Conservation (phyloP, 2,888 invertebrate genomes). For the Periphyllus acericola region DNA sequence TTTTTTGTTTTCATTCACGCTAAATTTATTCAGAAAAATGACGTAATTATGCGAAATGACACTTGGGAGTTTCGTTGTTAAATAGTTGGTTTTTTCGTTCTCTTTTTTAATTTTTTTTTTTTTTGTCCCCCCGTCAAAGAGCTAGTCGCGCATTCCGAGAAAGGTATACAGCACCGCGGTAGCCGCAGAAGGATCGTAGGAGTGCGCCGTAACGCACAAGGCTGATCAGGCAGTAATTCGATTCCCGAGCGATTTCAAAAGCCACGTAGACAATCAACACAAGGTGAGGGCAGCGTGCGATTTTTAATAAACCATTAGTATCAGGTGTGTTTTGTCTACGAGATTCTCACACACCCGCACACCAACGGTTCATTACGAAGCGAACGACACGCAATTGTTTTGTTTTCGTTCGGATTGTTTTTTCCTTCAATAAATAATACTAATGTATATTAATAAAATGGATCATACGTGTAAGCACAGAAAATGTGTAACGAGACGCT, state of each 20-base stretch:
- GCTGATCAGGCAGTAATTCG: constrained; percentile 60
- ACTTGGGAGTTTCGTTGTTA: constrained; percentile 52
- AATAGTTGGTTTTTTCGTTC: constrained; percentile 14
- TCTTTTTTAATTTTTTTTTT: constrained; percentile 4
- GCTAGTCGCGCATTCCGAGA: constrained; percentile 54
- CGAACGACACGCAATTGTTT: background rate
- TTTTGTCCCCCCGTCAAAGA: constrained; percentile 3
- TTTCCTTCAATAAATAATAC: background rate
- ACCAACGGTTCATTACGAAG: background rate
- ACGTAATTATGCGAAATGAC: constrained; percentile 49
- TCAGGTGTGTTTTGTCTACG: constrained; percentile 61
- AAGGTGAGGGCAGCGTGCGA: constrained; percentile 36
- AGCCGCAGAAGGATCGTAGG: constrained; percentile 50
- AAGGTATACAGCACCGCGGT: constrained; percentile 28
- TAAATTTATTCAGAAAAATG: constrained; percentile 57
- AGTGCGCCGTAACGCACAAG: constrained; percentile 13
- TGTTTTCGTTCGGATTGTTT: constrained; percentile 16
- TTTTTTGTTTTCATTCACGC: constrained; percentile 54
- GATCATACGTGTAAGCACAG: background rate
- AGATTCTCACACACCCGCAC: constrained; percentile 15
- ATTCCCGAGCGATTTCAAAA: constrained; percentile 51
- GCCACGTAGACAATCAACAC: constrained; percentile 60
- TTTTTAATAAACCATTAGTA: constrained; percentile 31
- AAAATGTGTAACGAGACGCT: background rate
- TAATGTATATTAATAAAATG: background rate